Evolutionary conservation across 1,140 invertebrate genomes (phyloP).

Genomic region (Caenorhabditis briggsae): DNA sequence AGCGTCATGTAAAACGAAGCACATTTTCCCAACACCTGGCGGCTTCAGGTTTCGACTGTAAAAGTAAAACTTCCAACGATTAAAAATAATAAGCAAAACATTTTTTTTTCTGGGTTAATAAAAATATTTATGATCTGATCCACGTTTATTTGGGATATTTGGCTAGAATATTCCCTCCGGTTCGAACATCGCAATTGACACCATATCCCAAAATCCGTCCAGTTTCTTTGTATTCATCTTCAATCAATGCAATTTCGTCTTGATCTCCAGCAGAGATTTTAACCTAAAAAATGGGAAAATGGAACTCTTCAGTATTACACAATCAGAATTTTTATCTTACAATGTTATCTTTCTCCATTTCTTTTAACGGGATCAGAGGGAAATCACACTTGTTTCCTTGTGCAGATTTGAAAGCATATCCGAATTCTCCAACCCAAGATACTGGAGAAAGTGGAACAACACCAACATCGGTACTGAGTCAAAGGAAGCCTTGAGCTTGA

Average conservation of each 20-base stretch:
- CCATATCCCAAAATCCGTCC: neutral
- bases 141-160: neutral
- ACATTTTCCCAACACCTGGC: no score
- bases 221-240: neutral
- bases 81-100: no score
- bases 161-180: neutral
- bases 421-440: conserved; percentile 1
- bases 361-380: neutral
- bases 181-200: neutral
- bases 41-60: no score
- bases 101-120: no score
- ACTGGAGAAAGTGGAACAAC: neutral
- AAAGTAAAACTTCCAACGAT: no score
- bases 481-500: neutral
- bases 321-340: no score
- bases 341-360: neutral
- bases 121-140: no score
- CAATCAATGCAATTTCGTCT: neutral
- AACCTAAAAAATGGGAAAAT: no score
- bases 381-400: neutral
- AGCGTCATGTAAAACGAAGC: no score
- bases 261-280: neutral
- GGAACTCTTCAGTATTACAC: no score
- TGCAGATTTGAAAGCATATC: neutral
- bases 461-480: neutral